Percentiles rank a stretch among this genome's conserved stretches.
phyloP scores from a whole-genome alignment of 1,140 invertebrate genomes.

The Theocolax elegans region DNA sequence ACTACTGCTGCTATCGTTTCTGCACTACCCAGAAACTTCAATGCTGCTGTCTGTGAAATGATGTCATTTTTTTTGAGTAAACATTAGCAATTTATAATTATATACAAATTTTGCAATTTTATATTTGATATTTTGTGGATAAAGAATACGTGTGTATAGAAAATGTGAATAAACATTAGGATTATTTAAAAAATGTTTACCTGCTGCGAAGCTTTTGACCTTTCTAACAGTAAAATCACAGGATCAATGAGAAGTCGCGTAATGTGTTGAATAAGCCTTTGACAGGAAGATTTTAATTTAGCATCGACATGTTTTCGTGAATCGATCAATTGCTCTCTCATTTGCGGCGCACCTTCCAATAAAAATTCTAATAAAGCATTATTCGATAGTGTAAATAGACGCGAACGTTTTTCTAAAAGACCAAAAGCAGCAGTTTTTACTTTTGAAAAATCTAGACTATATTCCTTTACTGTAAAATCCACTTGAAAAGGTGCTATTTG shows the following conservation, averaged over 20 bases:
- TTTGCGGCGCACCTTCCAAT: conserved; percentile 89
- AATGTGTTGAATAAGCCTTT: conserved; percentile 86
- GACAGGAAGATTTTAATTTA: conserved; percentile 91
- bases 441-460: conserved; percentile 90
- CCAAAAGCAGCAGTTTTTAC: conserved; percentile 88
- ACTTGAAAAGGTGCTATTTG: conserved; percentile 99
- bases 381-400: conserved; percentile 89
- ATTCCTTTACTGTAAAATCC: conserved; percentile 93
- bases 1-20: conserved; percentile 60
- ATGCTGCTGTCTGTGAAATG: conserved; percentile 24
- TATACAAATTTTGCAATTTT: too few relatives aligned
- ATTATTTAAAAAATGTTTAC: too few relatives aligned
- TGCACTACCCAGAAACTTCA: conserved; percentile 61
- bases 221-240: conserved; percentile 78
- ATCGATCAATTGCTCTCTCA: conserved; percentile 91
- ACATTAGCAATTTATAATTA: too few relatives aligned
- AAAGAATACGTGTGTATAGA: too few relatives aligned
- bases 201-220: conserved; percentile 69
- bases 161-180: too few relatives aligned
- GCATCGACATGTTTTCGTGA: conserved; percentile 95
- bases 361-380: conserved; percentile 94
- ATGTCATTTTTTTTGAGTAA: too few relatives aligned
- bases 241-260: conserved; percentile 82
- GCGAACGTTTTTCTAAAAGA: conserved; percentile 85
- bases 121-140: too few relatives aligned